Conservation (phyloP, 2,888 invertebrate genomes). For the Amphipyra tragopoginis region DNA sequence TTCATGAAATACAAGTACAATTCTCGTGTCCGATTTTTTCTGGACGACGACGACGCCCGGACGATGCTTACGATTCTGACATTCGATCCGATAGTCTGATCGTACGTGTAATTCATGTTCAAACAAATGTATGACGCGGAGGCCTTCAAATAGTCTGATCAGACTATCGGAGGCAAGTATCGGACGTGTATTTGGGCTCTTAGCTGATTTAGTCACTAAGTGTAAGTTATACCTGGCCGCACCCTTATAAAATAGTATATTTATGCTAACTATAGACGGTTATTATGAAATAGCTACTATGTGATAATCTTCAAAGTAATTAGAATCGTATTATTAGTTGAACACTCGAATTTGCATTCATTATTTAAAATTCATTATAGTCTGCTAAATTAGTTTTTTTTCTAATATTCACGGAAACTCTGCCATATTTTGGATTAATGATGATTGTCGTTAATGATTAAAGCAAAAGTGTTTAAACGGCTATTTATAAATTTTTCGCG, state of each 20-base stretch:
- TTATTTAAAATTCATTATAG: conserved; percentile 22
- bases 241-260: conserved; percentile 14
- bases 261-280: conserved; percentile 13
- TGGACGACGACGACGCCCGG: no score
- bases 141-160: no score
- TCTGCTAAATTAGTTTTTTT: conserved; percentile 13
- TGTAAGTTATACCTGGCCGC: conserved; percentile 7
- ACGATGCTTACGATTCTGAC: no score
- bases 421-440: conserved; percentile 49
- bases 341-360: conserved; percentile 17
- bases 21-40: no score
- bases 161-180: no score
- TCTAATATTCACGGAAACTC: conserved; percentile 21
- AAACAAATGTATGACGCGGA: no score
- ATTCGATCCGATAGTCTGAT: no score
- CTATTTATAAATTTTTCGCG: conserved; percentile 27
- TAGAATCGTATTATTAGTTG: conserved; percentile 27
- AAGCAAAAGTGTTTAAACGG: conserved; percentile 15
- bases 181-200: no score
- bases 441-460: no score
- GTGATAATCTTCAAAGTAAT: conserved; percentile 40
- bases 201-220: background rate
- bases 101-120: no score
- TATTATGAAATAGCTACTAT: conserved; percentile 30
- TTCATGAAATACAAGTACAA: no score